Evolutionary conservation across 2,888 invertebrate genomes (phyloP).

Genomic region (Pherbina coryleti): DNA sequence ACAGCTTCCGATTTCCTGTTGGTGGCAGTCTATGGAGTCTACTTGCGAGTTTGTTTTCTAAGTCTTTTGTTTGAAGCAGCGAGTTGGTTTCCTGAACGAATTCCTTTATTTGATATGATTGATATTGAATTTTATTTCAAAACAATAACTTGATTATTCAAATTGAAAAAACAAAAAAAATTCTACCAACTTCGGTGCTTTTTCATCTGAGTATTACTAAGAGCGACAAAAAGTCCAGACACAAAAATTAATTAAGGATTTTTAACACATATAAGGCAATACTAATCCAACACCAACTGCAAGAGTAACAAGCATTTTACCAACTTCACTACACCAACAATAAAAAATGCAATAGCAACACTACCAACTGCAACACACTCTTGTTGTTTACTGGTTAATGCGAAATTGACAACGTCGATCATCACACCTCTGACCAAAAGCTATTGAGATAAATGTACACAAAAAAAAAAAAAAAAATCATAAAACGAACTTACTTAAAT

Average conservation of each 20-base stretch:
- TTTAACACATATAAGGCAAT: constrained; percentile 7
- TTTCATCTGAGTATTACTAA: not conserved
- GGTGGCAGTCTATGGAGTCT: not conserved
- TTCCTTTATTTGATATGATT: too few species aligned
- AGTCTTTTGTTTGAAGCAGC: constrained; percentile 27
- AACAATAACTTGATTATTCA: too few species aligned
- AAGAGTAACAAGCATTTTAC: constrained; percentile 19
- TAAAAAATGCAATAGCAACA: not conserved
- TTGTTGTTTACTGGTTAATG: constrained; percentile 21
- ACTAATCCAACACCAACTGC: not conserved
- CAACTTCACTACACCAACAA: not conserved
- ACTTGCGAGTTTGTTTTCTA: constrained; percentile 18
- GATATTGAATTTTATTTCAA: too few species aligned
- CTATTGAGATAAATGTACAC: constrained; percentile 14
- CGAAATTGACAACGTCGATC: constrained; percentile 36
- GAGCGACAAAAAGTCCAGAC: not conserved
- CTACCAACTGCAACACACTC: constrained; percentile 2
- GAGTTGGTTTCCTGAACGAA: too few species aligned
- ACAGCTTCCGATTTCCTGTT: too few species aligned
- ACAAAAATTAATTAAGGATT: not conserved
- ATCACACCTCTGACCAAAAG: constrained; percentile 39
- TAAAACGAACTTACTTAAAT: constrained; percentile 3
- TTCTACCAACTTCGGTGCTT: too few species aligned
- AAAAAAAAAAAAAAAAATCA: constrained; percentile 15
- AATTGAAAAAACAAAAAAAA: too few species aligned